A percentile compares a stretch with the other conserved stretches of the same genome.
Evolutionary conservation across 1,140 invertebrate genomes (phyloP).

Genomic region (Lasioglossum albipes): DNA sequence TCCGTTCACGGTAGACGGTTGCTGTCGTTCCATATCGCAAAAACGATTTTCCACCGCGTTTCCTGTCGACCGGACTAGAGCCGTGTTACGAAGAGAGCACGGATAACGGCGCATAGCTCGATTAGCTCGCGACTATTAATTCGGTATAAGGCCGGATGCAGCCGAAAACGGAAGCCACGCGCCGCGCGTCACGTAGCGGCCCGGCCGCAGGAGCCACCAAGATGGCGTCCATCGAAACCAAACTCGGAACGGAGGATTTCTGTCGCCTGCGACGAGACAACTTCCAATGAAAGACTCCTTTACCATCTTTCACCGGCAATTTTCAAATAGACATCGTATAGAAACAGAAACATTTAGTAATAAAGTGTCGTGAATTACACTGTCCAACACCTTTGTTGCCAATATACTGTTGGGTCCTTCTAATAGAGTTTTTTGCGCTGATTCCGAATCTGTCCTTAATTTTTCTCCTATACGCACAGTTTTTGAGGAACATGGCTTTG

Average conservation of each 20-base stretch:
- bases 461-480: no score
- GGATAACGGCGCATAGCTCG: slow-evolving; percentile 40
- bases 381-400: no score
- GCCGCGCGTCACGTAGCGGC: slow-evolving; percentile 63
- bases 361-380: no score
- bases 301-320: not conserved
- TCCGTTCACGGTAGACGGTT: not conserved
- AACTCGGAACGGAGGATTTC: slow-evolving; percentile 3
- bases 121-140: slow-evolving; percentile 51
- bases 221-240: not conserved
- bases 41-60: slow-evolving; percentile 21
- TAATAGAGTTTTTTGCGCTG: no score
- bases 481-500: no score
- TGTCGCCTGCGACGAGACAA: not conserved
- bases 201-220: slow-evolving; percentile 12
- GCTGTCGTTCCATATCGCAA: slow-evolving; percentile 3
- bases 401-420: no score
- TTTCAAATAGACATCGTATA: not conserved
- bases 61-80: slow-evolving; percentile 20
- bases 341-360: no score
- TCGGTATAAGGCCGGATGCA: slow-evolving; percentile 56
- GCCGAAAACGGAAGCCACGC: slow-evolving; percentile 67
- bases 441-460: no score
- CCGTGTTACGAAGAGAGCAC: slow-evolving; percentile 15
- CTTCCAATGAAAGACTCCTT: no score